A percentile compares a stretch with the other conserved stretches of the same genome.
Evolutionary conservation across 2,113 vertebrate genomes (phyloP).

Genomic region (Takifugu flavidus): DNA sequence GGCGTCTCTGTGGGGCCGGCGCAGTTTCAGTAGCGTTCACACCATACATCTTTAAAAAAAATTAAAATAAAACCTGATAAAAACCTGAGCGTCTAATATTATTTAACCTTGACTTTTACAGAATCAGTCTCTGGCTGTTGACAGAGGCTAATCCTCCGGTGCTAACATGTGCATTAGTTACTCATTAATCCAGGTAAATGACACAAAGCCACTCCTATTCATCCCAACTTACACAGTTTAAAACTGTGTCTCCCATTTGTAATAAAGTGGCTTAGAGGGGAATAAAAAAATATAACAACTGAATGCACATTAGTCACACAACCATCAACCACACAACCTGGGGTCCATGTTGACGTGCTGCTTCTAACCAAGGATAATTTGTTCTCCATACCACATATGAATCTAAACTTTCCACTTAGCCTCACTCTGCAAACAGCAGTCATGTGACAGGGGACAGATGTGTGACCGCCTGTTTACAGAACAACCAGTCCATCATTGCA

Average conservation of each 20-base stretch:
- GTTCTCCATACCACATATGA: slow-evolving; percentile 24
- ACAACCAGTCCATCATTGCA: slow-evolving; percentile 36
- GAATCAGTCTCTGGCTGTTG: background rate
- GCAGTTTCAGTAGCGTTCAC: too few relatives aligned
- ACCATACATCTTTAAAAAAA: too few relatives aligned
- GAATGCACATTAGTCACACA: background rate
- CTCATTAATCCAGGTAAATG: slow-evolving; percentile 3
- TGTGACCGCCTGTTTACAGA: slow-evolving; percentile 56
- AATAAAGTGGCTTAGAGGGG: background rate
- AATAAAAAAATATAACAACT: background rate
- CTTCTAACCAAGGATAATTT: slow-evolving; percentile 3
- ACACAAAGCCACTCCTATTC: background rate
- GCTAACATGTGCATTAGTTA: background rate
- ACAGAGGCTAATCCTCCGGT: background rate
- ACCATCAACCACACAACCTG: background rate
- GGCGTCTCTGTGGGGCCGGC: background rate
- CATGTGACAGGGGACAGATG: slow-evolving; percentile 51
- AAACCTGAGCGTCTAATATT: background rate
- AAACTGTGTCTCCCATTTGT: background rate
- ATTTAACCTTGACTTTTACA: background rate
- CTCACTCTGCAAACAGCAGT: slow-evolving; percentile 43
- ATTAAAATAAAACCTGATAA: too few relatives aligned
- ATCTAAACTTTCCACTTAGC: slow-evolving; percentile 57
- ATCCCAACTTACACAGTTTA: background rate
- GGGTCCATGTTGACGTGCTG: background rate